Conservation (phyloP, 2,888 invertebrate genomes). For the Cerastis rubricosa region DNA sequence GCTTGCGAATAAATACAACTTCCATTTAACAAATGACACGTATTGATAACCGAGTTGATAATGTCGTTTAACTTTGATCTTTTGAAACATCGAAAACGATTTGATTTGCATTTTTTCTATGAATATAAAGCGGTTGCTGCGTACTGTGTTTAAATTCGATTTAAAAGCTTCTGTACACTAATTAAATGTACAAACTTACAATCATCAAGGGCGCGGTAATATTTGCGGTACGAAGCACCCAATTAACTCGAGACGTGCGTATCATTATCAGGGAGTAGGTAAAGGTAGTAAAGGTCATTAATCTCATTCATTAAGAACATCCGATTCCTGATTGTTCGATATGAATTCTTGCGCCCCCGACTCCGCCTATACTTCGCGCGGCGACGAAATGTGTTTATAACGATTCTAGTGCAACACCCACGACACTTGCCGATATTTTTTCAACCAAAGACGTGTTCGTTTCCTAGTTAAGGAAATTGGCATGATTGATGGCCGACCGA, state of each 20-base stretch:
- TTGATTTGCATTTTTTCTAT: slow-evolving; percentile 59
- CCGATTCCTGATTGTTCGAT: slow-evolving; percentile 76
- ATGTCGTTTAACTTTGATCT: slow-evolving; percentile 39
- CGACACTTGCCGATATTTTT: slow-evolving; percentile 71
- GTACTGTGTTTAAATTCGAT: slow-evolving; percentile 35
- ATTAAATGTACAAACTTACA: slow-evolving; percentile 39
- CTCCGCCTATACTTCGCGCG: slow-evolving; percentile 85
- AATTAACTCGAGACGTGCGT: slow-evolving; percentile 50
- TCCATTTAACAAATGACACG: slow-evolving; percentile 39
- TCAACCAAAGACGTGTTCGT: slow-evolving; percentile 63
- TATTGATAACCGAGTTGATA: slow-evolving; percentile 38
- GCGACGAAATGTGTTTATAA: slow-evolving; percentile 87
- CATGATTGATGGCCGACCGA: slow-evolving; percentile 80
- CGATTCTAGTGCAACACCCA: slow-evolving; percentile 84
- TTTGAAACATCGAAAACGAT: slow-evolving; percentile 50
- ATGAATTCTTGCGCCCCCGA: slow-evolving; percentile 71
- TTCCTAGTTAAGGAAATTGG: slow-evolving; percentile 82
- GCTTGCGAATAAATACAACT: slow-evolving; percentile 19
- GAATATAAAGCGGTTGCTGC: slow-evolving; percentile 50
- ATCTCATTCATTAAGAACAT: slow-evolving; percentile 78
- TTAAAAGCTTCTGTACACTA: slow-evolving; percentile 18
- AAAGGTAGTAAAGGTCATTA: slow-evolving; percentile 65
- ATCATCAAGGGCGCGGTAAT: slow-evolving; percentile 51
- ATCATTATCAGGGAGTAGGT: slow-evolving; percentile 56
- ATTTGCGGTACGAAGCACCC: slow-evolving; percentile 48